Conservation (phyloP, 2,797 vertebrate genomes). For the Poeciliopsis infans region DNA sequence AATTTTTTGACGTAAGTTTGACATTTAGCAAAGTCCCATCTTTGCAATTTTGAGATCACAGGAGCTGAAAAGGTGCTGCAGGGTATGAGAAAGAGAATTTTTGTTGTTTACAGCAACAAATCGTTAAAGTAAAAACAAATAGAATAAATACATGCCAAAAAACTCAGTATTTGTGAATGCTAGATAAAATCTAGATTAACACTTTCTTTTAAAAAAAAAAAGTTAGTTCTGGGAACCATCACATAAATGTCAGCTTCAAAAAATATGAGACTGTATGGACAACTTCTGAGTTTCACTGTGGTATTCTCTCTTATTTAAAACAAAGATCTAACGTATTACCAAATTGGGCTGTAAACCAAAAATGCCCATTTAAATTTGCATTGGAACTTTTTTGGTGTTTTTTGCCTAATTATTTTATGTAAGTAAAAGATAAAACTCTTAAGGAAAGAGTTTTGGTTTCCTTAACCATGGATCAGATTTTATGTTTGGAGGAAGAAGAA, state of each 20-base stretch:
- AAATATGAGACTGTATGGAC: background rate
- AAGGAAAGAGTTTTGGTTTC: no score
- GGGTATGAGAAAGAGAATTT: background rate
- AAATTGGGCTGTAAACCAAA: background rate
- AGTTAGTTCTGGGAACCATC: background rate
- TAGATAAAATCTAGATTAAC: background rate
- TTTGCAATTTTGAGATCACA: slow-evolving; percentile 12
- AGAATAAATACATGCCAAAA: background rate
- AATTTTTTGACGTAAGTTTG: background rate
- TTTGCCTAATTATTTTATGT: no score
- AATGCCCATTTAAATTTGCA: background rate
- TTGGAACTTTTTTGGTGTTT: background rate
- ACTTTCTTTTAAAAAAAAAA: background rate
- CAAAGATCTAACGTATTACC: background rate
- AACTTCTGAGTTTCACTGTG: background rate
- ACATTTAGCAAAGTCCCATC: slow-evolving; percentile 12
- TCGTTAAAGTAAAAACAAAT: background rate
- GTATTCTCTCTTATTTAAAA: background rate
- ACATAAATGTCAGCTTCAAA: background rate
- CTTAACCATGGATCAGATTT: background rate
- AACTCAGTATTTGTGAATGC: background rate
- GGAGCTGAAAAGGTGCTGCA: background rate
- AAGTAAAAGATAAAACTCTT: no score
- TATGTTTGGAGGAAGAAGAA: background rate
- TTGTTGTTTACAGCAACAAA: background rate